These are phyloP conservation scores for Leistus spinibarbis DNA, from an alignment of 2,888 invertebrate species.

Conservation along the genomic window DNA sequence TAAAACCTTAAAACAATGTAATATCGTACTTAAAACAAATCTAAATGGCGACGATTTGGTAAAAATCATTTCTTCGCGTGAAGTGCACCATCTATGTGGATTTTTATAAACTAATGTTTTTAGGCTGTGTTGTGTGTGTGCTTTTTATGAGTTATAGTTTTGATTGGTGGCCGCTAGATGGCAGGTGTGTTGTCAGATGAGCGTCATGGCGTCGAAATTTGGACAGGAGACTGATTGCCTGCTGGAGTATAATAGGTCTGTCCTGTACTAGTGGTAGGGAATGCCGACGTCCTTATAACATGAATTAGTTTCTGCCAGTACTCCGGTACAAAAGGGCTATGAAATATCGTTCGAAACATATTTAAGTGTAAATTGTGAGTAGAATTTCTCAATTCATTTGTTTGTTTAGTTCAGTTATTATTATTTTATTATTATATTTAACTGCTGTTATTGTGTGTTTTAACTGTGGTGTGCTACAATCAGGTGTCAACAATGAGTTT, in stretches of 20 bases:
- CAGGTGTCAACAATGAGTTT: background rate
- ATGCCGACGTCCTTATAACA: constrained; percentile 1
- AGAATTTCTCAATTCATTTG: background rate
- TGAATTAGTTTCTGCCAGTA: constrained; percentile 9
- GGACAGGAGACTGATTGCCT: constrained; percentile 11
- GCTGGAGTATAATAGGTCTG: constrained; percentile 17
- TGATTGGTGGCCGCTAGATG: constrained; percentile 12
- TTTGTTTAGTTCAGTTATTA: background rate
- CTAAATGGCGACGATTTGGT: too few species aligned
- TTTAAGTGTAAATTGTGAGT: background rate
- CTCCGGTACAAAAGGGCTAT: background rate
- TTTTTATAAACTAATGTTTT: too few species aligned
- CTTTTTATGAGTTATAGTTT: background rate
- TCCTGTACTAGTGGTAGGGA: constrained; percentile 22
- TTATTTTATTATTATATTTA: background rate
- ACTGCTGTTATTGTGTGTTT: too few species aligned
- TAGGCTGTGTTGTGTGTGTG: background rate
- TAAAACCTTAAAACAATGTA: too few species aligned
- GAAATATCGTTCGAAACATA: background rate
- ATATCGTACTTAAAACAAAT: too few species aligned
- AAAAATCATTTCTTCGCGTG: too few species aligned
- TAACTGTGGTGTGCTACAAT: too few species aligned
- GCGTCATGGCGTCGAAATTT: constrained; percentile 31
- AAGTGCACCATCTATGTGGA: too few species aligned
- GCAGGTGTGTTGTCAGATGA: constrained; percentile 20